Evolutionary conservation across 2,797 vertebrate genomes (phyloP).

Genomic region (Xenopus petersii): DNA sequence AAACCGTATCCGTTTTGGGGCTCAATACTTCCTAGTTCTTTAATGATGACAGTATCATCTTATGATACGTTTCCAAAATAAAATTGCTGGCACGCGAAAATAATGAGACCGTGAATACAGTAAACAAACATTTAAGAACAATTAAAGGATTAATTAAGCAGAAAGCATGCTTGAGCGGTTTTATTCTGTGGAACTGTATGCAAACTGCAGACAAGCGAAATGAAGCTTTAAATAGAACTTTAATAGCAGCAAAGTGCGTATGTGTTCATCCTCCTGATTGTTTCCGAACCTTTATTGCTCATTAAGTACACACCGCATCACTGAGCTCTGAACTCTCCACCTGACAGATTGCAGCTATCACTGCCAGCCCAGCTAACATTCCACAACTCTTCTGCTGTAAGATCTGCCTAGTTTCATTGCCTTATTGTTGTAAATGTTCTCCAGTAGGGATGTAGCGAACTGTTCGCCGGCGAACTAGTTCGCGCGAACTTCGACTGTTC

Average conservation of each 20-base stretch:
- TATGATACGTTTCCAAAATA: no score
- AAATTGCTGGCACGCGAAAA: no score
- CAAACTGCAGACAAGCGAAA: neutral
- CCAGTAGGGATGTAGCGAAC: no score
- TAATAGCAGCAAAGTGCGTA: conserved; percentile 11
- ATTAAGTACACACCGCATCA: conserved; percentile 77
- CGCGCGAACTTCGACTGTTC: no score
- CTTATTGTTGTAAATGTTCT: no score
- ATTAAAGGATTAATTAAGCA: neutral
- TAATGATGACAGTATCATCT: no score
- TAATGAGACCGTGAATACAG: no score
- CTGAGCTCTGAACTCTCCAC: conserved; percentile 61
- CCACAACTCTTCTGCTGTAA: conserved; percentile 75
- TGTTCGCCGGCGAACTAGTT: no score
- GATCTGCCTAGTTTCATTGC: neutral
- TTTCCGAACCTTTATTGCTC: conserved; percentile 23
- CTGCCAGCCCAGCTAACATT: conserved; percentile 82
- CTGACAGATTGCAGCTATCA: conserved; percentile 61
- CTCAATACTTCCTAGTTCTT: no score
- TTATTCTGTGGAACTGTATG: neutral
- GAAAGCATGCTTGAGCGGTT: neutral
- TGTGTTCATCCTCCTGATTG: neutral
- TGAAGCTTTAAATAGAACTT: neutral
- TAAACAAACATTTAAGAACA: neutral
- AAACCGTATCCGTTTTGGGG: no score